phyloP scores from a whole-genome alignment of 2,888 invertebrate genomes.

The Acrobasis repandana region DNA sequence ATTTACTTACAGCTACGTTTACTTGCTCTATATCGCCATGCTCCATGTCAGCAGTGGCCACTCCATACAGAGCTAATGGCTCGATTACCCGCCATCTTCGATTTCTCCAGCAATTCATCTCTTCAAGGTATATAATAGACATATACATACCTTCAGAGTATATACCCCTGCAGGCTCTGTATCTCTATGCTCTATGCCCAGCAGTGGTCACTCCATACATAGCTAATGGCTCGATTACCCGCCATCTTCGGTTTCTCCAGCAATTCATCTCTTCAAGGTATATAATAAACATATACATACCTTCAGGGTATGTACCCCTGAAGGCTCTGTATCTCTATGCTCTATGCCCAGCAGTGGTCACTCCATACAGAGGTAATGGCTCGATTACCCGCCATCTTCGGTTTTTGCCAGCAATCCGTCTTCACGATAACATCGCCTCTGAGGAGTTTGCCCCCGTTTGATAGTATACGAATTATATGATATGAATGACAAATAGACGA shows the following conservation, averaged over 20 bases:
- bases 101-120: too few relatives aligned
- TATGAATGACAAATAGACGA: conserved; percentile 4
- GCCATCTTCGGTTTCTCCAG: too few relatives aligned
- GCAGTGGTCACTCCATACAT: too few relatives aligned
- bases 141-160: not conserved
- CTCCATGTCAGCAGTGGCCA: too few relatives aligned
- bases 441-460: conserved; percentile 14
- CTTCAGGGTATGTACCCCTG: not conserved
- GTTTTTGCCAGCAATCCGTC: conserved; percentile 31
- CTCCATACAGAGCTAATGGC: too few relatives aligned
- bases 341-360: conserved; percentile 7
- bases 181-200: too few relatives aligned
- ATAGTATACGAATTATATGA: not conserved
- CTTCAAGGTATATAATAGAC: not conserved
- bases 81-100: too few relatives aligned
- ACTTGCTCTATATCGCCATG: not conserved
- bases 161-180: not conserved
- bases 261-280: too few relatives aligned
- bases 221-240: too few relatives aligned
- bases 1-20: too few relatives aligned
- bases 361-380: conserved; percentile 30
- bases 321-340: not conserved
- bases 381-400: conserved; percentile 32
- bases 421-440: conserved; percentile 27
- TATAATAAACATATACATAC: not conserved